phyloP scores from a whole-genome alignment of 2,113 vertebrate genomes.

The Dasyurus viverrinus region DNA sequence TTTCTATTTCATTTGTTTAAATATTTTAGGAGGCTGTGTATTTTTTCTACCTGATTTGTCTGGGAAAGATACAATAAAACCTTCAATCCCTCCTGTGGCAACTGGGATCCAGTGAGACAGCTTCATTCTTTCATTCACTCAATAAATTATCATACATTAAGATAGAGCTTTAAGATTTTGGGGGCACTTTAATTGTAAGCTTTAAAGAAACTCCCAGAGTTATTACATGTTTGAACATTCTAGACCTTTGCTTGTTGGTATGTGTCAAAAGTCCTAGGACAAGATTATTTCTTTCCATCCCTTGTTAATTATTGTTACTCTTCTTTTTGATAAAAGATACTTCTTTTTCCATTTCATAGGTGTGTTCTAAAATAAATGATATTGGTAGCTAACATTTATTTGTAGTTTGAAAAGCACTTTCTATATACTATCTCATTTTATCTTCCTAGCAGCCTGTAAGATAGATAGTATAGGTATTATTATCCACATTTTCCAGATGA shows the following conservation, averaged over 20 bases:
- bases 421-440: not conserved
- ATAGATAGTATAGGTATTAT: not conserved
- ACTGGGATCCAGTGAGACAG: not conserved
- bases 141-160: not conserved
- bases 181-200: not conserved
- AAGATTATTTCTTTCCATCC: not conserved
- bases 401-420: not conserved
- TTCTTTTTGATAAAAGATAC: not conserved
- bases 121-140: conserved; percentile 49
- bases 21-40: conserved; percentile 6
- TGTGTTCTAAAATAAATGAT: not conserved
- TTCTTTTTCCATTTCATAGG: not conserved
- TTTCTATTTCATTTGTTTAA: conserved; percentile 57
- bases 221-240: not conserved
- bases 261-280: not conserved
- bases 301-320: not conserved
- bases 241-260: not conserved
- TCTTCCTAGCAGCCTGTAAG: not conserved
- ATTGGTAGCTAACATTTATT: not conserved
- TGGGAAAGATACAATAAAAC: not conserved
- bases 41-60: not conserved
- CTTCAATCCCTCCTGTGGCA: conserved; percentile 41
- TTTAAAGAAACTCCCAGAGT: not conserved
- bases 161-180: not conserved
- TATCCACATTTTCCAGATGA: not conserved